These are phyloP conservation scores for Conus betulinus DNA, from an alignment of 1,140 invertebrate genomes.

Conservation along the genomic window DNA sequence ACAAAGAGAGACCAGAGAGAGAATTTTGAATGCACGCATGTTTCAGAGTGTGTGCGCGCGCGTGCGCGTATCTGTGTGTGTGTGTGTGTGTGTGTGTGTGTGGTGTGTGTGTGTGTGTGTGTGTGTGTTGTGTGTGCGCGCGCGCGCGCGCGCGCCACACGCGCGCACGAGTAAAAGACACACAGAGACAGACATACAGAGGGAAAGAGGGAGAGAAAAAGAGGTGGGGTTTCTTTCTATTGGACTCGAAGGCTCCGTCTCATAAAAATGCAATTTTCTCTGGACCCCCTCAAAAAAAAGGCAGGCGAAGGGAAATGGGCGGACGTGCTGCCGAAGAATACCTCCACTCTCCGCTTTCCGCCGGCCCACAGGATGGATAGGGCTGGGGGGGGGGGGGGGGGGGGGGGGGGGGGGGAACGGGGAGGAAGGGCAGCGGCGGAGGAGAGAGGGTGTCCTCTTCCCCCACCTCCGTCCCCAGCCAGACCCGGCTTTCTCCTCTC, in stretches of 20 bases:
- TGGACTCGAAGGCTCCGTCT: slow-evolving; percentile 12
- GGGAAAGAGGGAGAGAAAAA: not conserved
- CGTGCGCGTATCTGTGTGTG: too few relatives aligned
- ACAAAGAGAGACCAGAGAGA: too few relatives aligned
- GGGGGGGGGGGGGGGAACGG: not conserved
- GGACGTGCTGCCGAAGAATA: slow-evolving; percentile 33
- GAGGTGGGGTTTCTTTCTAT: not conserved
- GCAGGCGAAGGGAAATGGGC: slow-evolving; percentile 29
- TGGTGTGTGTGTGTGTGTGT: too few relatives aligned
- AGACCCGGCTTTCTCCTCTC: too few relatives aligned
- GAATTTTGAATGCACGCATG: too few relatives aligned
- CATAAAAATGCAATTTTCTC: slow-evolving; percentile 54
- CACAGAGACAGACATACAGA: not conserved
- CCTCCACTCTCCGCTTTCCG: not conserved
- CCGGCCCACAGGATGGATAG: too few relatives aligned
- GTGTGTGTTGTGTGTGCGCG: too few relatives aligned
- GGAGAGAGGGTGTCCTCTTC: not conserved
- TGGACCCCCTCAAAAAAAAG: slow-evolving; percentile 24
- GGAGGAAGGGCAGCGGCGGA: not conserved
- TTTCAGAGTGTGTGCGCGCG: too few relatives aligned
- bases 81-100: too few relatives aligned
- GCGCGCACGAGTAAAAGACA: too few relatives aligned
- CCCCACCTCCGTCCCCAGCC: too few relatives aligned
- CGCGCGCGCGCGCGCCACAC: too few relatives aligned
- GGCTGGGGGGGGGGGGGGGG: not conserved